Evolutionary conservation across 64 coral and sea anemone species (phyloP), one percentile per base, ranked within the genome.

Genomic region (Pachyseris speciosa): DNA sequence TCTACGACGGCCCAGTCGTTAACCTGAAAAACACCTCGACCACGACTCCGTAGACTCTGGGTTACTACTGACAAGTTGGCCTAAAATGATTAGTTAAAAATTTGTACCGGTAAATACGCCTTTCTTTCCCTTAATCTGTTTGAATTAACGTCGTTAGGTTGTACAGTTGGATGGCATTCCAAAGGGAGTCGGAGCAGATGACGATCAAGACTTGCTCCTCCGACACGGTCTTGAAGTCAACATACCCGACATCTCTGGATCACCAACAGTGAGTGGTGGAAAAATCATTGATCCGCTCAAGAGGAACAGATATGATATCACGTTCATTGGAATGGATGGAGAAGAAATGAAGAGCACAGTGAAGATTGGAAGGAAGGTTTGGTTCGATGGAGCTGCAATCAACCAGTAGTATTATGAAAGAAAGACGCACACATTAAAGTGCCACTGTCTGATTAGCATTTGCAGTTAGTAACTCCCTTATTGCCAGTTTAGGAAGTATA

Each of bases 301-400:
- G 10, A 52, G 74, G 30, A 22, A 30, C 20, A 26, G 38, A 27
- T 92, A 84, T 37, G 7, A 48, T 7, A 63, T 87, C 7, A 79
- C 65, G 6, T 91, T 92, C 17, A 52, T 33, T 32, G 89, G 88
- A 69, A 55, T 90, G 0, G 70, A 88, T 58, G 94, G 89, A 20
- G 84, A 81, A 29, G 94, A 96, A 28, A 17, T 67, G 31, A 88
- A 36, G 6, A 84, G 83, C 44, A 64, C 61, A 16, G 60, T 96
- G 4, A 96, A 86, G 55, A 92, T 96, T 66, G 77, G 51, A 2
- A 87, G 84, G 30, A 88, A 83, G 19, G 74, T 94, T 34, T 94
- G 63, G 83, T 95, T 80, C 11, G 89, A 69, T 83, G 75, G 37
- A 11, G 69, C 52, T 61, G 58, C n/a, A n/a, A n/a, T n/a, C n/a